These are phyloP conservation scores for Haemorhous mexicanus DNA, from an alignment of 2,113 vertebrate genomes.

Conservation along the genomic window DNA sequence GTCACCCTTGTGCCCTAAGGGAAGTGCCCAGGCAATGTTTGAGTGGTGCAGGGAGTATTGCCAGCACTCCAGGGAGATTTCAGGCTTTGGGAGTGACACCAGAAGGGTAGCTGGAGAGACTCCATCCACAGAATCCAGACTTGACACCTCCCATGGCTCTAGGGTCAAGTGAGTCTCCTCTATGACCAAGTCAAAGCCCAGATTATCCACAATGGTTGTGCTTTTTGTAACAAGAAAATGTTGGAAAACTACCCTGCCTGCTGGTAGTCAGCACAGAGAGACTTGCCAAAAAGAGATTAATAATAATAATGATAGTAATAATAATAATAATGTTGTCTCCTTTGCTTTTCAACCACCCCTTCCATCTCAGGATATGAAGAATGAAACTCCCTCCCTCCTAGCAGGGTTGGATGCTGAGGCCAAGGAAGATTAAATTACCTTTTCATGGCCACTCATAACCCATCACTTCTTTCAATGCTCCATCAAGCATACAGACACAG, in stretches of 20 bases:
- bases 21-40: background rate
- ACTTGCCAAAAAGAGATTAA: background rate
- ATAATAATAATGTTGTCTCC: background rate
- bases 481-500: background rate
- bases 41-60: background rate
- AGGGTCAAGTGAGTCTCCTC: slow-evolving; percentile 1
- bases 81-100: background rate
- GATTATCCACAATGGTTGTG: background rate
- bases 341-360: slow-evolving; percentile 20
- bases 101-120: background rate
- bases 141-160: background rate
- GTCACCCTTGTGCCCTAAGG: background rate
- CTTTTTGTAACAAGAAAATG: slow-evolving; percentile 5
- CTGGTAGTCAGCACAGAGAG: background rate
- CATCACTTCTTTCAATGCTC: background rate
- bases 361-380: background rate
- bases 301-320: background rate
- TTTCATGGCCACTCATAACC: background rate
- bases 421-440: background rate
- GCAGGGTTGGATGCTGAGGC: background rate
- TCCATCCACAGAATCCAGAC: background rate
- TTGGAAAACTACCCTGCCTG: background rate
- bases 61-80: background rate
- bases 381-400: background rate
- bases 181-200: background rate